Evolutionary conservation across 2,113 vertebrate genomes (phyloP), one percentile per base, ranked within the genome.

Genomic region (Micronisus gabar): DNA sequence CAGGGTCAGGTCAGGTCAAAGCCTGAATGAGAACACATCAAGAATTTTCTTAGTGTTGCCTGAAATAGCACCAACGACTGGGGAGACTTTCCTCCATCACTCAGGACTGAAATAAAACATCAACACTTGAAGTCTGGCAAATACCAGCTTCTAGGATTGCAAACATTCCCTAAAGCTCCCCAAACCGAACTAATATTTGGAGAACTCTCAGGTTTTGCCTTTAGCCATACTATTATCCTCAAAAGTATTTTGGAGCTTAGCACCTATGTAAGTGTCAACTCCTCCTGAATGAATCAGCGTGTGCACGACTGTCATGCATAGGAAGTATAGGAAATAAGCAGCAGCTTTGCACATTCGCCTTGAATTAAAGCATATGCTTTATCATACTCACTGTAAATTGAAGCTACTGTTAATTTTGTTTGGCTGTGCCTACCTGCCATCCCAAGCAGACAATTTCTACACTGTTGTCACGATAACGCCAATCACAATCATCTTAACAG

Each of bases 1-100:
- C 26, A 71, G 32, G 93, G 95, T 96, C 80, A 84, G 48, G 10
- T 87, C 55, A 97, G 94, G 95, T 96, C 89, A 96, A 86, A 87
- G 20, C 63, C 36, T 67, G 50, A 66, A 78, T 18, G 26, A 84
- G 32, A 86, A 86, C 85, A 65, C 45, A 75, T 67, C 9, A 59
- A 58, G 50, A 94, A 83, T 90, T 88, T 87, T 91, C 73, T 75
- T 80, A 53, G 25, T 62, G 63, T 53, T 81, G 25, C 30, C 85
- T 84, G 71, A 95, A 97, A 92, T 56, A 84, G 52, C 34, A 59
- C 10, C 2, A 4, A 27, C 78, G 79, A 75, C 43, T 92, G 13
- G 7, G 36, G 20, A 88, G 41, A 63, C 25, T 47, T 88, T 85
- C 17, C 30, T 75, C 45, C 38, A 34, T 59, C 38, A 36, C 9